Evolutionary conservation across 92 coral and sea anemone species (phyloP), one percentile per base, ranked within the genome.

Genomic region (Virgularia gustaviana): DNA sequence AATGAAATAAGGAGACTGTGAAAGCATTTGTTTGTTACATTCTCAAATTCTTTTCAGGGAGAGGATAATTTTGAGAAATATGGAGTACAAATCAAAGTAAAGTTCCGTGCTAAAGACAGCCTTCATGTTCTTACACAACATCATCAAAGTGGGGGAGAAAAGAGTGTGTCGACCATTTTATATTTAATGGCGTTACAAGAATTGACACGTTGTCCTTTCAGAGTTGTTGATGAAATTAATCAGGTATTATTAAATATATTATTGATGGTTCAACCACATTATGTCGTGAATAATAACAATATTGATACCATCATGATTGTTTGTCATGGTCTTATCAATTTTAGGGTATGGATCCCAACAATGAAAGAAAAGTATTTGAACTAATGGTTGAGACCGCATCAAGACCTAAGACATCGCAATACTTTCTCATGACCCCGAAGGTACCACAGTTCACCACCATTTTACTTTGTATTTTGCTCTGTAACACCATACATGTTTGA

Each of bases 311-410:
- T 16, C 51, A 43, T 1, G 51, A 43, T 43, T n/a, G n/a, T n/a
- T n/a, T n/a, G n/a, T n/a, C n/a, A n/a, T 43, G 51, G 19, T 4
- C 51, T 13, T 4, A 16, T n/a, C n/a, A n/a, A n/a, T n/a, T n/a
- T 12, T 47, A 94, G 99, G 99, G 99, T 43, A 94, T 94, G 99
- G 99, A 94, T 60, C 99, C 99, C 34, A 89, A 87, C 78, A 94
- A 94, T 89, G 99, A 94, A 44, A 72, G 99, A 33, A 87, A 87
- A 37, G 99, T 94, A 70, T 94, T 94, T 78, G 99, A 94, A 59
- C 80, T 94, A 52, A 96, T 94, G 36, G 99, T 88, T 54, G 83
- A 87, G 70, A 87, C 99, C 16, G 96, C 99, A 38, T 84, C 96
- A 57, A 80, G 88, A 37, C 90, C 91, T 45, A 82, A 94, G 71